These are phyloP conservation scores for Temnothorax curvispinosus DNA, from an alignment of 1,140 invertebrate genomes.

Conservation along the genomic window DNA sequence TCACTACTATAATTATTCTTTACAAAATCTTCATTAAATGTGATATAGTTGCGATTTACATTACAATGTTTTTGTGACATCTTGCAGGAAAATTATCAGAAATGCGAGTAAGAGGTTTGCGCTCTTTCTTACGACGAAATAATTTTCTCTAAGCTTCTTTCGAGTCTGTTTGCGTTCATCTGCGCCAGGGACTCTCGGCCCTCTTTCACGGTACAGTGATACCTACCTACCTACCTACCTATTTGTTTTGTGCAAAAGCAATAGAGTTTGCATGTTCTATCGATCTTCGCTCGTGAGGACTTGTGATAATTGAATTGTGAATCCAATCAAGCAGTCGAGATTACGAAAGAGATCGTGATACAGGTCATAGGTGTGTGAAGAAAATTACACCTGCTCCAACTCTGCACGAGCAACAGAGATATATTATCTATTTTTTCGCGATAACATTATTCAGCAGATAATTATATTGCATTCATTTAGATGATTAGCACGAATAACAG, in stretches of 20 bases:
- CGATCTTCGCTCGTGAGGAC: slow-evolving; percentile 68
- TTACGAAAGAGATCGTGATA: slow-evolving; percentile 72
- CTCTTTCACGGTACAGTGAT: slow-evolving; percentile 33
- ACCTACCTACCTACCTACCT: slow-evolving; percentile 50
- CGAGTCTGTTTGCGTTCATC: slow-evolving; percentile 49
- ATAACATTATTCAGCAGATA: not conserved
- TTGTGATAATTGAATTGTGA: slow-evolving; percentile 74
- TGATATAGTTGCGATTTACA: not conserved
- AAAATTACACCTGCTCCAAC: slow-evolving; percentile 21
- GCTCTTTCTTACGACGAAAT: slow-evolving; percentile 18
- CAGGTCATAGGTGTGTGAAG: slow-evolving; percentile 26
- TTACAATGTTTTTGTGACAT: slow-evolving; percentile 12
- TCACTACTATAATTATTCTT: not conserved
- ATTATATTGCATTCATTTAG: not conserved
- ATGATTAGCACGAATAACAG: not conserved
- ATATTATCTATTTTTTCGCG: slow-evolving; percentile 1
- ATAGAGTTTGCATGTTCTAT: slow-evolving; percentile 72
- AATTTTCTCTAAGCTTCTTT: slow-evolving; percentile 47
- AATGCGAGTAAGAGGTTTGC: not conserved
- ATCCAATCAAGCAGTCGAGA: slow-evolving; percentile 74
- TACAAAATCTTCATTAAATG: not conserved
- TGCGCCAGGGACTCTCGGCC: slow-evolving; percentile 25
- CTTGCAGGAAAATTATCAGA: not conserved
- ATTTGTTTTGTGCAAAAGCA: slow-evolving; percentile 72
- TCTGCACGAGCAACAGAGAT: not conserved